Evolutionary conservation across 2,888 invertebrate genomes (phyloP).

Genomic region (Pollenia angustigena): DNA sequence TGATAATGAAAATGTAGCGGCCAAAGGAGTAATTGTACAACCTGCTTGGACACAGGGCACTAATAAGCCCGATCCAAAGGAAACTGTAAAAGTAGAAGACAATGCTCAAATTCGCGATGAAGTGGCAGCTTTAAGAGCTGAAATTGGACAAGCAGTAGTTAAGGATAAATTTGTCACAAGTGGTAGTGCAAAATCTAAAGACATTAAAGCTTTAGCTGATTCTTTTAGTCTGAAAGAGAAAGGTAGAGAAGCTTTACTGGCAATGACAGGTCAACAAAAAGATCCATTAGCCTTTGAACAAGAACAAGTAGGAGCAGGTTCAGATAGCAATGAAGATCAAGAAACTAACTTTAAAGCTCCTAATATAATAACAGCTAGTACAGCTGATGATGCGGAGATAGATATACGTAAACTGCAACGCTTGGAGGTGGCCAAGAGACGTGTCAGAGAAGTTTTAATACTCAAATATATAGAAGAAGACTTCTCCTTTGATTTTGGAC

Average conservation of each 20-base stretch:
- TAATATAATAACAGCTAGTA: conserved; percentile 54
- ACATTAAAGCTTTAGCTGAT: conserved; percentile 57
- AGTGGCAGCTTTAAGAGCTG: conserved; percentile 75
- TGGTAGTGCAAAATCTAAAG: conserved; percentile 62
- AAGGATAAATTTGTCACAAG: conserved; percentile 68
- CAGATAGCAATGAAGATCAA: neutral
- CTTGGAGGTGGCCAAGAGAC: conserved; percentile 78
- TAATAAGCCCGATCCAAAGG: neutral
- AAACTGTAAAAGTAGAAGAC: conserved; percentile 76
- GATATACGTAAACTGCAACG: conserved; percentile 78
- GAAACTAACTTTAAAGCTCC: conserved; percentile 9
- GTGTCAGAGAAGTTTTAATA: conserved; percentile 80
- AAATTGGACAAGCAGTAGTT: conserved; percentile 76
- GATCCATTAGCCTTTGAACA: neutral
- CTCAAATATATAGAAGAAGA: conserved; percentile 81
- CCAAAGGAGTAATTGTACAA: conserved; percentile 78
- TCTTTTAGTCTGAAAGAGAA: conserved; percentile 46
- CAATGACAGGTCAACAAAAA: neutral
- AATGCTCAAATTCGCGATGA: conserved; percentile 75
- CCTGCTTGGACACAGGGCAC: conserved; percentile 80
- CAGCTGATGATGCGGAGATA: conserved; percentile 72
- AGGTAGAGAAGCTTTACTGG: conserved; percentile 44
- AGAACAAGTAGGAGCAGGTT: conserved; percentile 27
- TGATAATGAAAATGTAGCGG: conserved; percentile 67
- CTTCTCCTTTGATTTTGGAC: conserved; percentile 77